A percentile compares a stretch with the other conserved stretches of the same genome.
phyloP scores from a whole-genome alignment of 2,113 vertebrate species.

The Thinocorus orbignyianus region DNA sequence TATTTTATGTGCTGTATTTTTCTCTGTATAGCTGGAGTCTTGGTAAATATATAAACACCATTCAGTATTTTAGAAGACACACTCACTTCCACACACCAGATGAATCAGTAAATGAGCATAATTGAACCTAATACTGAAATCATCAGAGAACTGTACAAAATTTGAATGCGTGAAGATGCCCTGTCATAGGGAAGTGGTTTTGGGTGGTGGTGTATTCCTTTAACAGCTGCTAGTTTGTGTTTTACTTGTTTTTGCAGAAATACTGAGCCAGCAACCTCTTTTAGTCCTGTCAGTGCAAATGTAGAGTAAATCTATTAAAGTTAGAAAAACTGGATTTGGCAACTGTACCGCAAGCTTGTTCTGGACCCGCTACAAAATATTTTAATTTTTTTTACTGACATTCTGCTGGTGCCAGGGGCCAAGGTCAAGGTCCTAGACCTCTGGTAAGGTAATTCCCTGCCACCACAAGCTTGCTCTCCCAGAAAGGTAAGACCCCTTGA shows the following conservation, averaged over 20 bases:
- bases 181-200: background rate
- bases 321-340: background rate
- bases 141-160: background rate
- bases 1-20: background rate
- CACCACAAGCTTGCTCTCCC: background rate
- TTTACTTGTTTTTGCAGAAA: conserved; percentile 35
- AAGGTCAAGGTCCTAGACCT: background rate
- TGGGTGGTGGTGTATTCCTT: background rate
- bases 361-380: background rate
- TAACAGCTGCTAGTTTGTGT: conserved; percentile 14
- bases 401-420: background rate
- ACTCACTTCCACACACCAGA: background rate
- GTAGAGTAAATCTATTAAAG: conserved; percentile 23
- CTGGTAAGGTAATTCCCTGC: background rate
- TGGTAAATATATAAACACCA: background rate
- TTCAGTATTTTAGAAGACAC: background rate
- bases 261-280: conserved; percentile 32
- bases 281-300: conserved; percentile 28
- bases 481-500: background rate
- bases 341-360: background rate
- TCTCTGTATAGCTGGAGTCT: background rate
- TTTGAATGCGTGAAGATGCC: background rate
- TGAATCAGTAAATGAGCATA: background rate
- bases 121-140: background rate
- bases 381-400: background rate